phyloP scores from a whole-genome alignment of 2,888 invertebrate genomes.

The Adelognathus sp. region DNA sequence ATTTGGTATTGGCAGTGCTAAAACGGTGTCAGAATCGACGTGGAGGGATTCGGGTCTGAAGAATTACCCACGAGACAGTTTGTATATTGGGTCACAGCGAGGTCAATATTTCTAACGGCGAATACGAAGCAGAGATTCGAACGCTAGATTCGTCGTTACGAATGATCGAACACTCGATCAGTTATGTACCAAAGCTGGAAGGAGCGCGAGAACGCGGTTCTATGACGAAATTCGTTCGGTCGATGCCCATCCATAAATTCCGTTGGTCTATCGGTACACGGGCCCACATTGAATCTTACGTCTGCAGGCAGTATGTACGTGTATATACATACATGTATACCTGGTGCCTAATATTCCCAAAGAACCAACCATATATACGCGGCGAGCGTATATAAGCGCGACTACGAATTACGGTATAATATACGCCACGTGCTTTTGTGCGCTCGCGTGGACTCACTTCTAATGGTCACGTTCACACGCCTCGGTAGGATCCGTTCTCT shows the following conservation, averaged over 20 bases:
- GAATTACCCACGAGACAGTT: neutral
- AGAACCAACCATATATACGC: conserved; percentile 17
- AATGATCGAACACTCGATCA: conserved; percentile 17
- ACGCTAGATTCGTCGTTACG: conserved; percentile 35
- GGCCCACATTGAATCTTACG: neutral
- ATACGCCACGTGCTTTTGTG: conserved; percentile 38
- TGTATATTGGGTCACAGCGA: conserved; percentile 26
- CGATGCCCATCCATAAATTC: neutral
- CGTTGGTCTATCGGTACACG: neutral
- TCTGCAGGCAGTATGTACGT: neutral
- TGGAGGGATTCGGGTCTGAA: conserved; percentile 12
- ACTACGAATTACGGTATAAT: conserved; percentile 49
- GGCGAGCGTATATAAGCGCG: neutral
- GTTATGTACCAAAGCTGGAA: neutral
- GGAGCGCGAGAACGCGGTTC: neutral
- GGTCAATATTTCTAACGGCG: conserved; percentile 55
- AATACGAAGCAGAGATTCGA: conserved; percentile 28
- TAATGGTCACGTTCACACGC: conserved; percentile 57
- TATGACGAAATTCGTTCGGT: conserved; percentile 13
- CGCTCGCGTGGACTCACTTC: conserved; percentile 28
- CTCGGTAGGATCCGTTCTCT: conserved; percentile 30
- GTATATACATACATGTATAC: neutral
- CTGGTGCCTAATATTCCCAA: neutral
- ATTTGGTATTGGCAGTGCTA: no score
- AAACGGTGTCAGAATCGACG: neutral